phyloP scores from a whole-genome alignment of 2,797 vertebrate species.

The Centroberyx gerrardi region DNA sequence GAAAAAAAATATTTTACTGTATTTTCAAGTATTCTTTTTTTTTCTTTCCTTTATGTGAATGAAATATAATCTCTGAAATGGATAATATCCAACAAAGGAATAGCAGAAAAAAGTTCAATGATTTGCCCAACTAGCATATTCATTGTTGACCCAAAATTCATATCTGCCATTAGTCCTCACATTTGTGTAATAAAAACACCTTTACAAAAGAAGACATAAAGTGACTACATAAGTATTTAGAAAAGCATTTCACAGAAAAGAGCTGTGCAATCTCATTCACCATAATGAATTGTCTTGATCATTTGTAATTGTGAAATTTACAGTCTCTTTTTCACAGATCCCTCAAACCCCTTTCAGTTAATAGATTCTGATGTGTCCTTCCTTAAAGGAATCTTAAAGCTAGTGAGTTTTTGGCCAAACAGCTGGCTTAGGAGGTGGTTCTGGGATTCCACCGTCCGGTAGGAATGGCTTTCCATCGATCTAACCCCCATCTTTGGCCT shows the following conservation, averaged over 20 bases:
- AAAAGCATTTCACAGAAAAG: constrained; percentile 90
- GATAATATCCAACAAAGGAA: constrained; percentile 84
- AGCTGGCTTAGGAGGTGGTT: constrained; percentile 97
- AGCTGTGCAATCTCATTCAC: constrained; percentile 93
- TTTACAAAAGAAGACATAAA: constrained; percentile 91
- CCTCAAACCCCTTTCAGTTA: constrained; percentile 82
- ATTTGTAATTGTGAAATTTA: constrained; percentile 81
- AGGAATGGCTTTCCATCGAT: constrained; percentile 85
- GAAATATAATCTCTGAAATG: constrained; percentile 86
- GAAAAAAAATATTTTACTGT: constrained; percentile 82
- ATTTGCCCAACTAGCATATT: constrained; percentile 85
- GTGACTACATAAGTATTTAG: constrained; percentile 87
- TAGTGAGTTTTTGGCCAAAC: constrained; percentile 97
- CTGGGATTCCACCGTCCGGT: constrained; percentile 96
- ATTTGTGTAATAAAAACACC: constrained; percentile 90
- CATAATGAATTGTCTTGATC: constrained; percentile 88
- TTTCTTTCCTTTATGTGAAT: constrained; percentile 82
- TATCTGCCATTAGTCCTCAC: constrained; percentile 88
- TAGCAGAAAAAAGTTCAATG: constrained; percentile 84
- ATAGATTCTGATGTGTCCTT: constrained; percentile 94
- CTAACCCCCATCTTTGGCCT: constrained; percentile 86
- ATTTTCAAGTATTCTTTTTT: constrained; percentile 91
- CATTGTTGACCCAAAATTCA: constrained; percentile 88
- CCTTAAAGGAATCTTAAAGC: constrained; percentile 99
- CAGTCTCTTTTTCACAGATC: constrained; percentile 84